Evolutionary conservation across 2,888 invertebrate species (phyloP).

Genomic region (Liposcelis brunnea): DNA sequence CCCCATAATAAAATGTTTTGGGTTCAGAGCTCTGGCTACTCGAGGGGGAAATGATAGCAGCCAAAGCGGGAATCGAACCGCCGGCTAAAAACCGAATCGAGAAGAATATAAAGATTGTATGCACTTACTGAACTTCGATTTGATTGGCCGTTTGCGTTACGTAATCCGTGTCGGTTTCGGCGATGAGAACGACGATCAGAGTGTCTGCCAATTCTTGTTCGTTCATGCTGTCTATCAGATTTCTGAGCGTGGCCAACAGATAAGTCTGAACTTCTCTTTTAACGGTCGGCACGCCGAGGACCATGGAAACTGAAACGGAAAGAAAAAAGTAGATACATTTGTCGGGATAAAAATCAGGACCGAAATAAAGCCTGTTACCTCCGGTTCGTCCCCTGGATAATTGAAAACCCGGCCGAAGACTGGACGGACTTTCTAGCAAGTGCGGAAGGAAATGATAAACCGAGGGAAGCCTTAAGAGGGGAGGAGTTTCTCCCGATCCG

Average conservation of each 20-base stretch:
- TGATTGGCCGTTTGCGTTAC: conserved; percentile 55
- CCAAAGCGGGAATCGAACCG: too few relatives aligned
- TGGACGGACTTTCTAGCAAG: conserved; percentile 54
- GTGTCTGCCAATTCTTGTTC: conserved; percentile 54
- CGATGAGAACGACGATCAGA: conserved; percentile 71
- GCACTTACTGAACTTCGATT: conserved; percentile 53
- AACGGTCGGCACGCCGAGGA: conserved; percentile 81
- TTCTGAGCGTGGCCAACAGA: conserved; percentile 66
- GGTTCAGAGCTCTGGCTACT: too few relatives aligned
- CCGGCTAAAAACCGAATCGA: too few relatives aligned
- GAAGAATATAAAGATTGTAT: too few relatives aligned
- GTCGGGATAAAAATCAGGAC: conserved; percentile 9
- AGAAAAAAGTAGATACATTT: conserved; percentile 10
- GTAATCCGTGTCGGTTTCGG: conserved; percentile 66
- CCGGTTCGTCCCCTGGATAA: conserved; percentile 55
- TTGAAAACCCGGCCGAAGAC: conserved; percentile 60
- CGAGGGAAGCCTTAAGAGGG: conserved; percentile 50
- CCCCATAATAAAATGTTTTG: too few relatives aligned
- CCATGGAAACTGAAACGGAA: conserved; percentile 45
- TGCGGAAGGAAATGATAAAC: conserved; percentile 78
- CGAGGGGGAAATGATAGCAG: too few relatives aligned
- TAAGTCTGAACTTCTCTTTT: conserved; percentile 76
- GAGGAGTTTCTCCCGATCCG: conserved; percentile 28
- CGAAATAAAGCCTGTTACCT: too few relatives aligned
- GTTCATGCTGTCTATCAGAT: conserved; percentile 62